Evolutionary conservation across 2,113 vertebrate species (phyloP).

Genomic region (Rhea pennata): DNA sequence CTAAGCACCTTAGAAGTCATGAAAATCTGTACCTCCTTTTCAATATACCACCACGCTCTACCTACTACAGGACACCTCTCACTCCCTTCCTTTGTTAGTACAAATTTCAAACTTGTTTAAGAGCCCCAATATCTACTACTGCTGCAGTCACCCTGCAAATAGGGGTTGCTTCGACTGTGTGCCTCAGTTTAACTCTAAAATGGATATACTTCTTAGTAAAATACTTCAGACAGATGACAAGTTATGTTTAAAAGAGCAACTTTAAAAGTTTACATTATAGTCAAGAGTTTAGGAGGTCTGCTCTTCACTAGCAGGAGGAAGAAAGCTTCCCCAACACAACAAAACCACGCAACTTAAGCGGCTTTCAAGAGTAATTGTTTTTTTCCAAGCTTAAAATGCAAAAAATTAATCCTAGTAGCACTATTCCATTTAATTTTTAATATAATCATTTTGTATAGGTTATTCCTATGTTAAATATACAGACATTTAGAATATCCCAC

Average conservation of each 20-base stretch:
- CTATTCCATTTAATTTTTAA: background rate
- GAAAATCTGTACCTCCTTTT: background rate
- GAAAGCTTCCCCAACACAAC: no score
- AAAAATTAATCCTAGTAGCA: background rate
- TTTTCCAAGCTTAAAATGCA: background rate
- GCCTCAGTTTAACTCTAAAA: no score
- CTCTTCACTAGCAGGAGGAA: background rate
- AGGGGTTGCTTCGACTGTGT: background rate
- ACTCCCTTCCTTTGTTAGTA: no score
- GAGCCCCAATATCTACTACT: background rate
- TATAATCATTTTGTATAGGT: background rate
- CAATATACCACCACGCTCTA: background rate
- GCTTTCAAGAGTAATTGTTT: background rate
- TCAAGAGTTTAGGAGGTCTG: background rate
- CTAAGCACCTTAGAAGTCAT: background rate
- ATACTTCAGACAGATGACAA: background rate
- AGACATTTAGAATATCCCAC: background rate
- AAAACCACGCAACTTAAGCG: background rate
- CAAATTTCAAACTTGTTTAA: background rate
- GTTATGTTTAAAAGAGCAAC: no score
- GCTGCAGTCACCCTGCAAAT: background rate
- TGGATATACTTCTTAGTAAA: background rate
- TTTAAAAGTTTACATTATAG: background rate
- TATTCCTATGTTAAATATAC: background rate
- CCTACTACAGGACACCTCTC: background rate